These are phyloP conservation scores for Spongilla lacustris DNA, from an alignment of 37 sponge, comb jelly and placozoan species.

Conservation along the genomic window DNA sequence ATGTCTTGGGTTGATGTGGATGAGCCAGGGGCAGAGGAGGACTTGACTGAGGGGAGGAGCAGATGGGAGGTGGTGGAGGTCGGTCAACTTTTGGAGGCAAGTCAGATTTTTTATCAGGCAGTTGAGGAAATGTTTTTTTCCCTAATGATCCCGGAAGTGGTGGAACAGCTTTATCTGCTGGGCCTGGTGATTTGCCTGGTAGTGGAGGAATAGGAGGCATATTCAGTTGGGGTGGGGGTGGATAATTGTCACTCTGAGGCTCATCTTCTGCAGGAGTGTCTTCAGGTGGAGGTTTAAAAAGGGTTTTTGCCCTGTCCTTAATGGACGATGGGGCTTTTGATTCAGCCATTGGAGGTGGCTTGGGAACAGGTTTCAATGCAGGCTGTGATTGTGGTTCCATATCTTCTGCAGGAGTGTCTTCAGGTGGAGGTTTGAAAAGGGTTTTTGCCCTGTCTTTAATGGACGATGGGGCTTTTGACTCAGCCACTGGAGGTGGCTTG, in stretches of 20 bases:
- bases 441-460: too few relatives aligned
- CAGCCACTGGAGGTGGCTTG: background rate
- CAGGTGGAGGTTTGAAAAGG: too few relatives aligned
- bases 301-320: background rate
- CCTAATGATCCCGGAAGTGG: background rate
- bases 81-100: constrained; percentile 18
- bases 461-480: background rate
- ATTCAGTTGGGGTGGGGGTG: too few relatives aligned
- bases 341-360: background rate
- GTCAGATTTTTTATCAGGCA: constrained; percentile 14
- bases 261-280: background rate
- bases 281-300: background rate
- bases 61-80: constrained; percentile 1
- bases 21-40: background rate
- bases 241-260: background rate
- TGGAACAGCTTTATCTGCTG: background rate
- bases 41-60: constrained; percentile 3
- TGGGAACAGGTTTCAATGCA: background rate
- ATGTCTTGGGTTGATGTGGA: constrained; percentile 5
- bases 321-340: background rate
- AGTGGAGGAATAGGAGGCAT: constrained; percentile 9
- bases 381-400: too few relatives aligned
- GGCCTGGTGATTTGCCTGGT: constrained; percentile 20
- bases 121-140: background rate
- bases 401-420: too few relatives aligned